These are phyloP conservation scores for Scatophagus argus DNA, from an alignment of 2,113 vertebrate species.

Conservation along the genomic window DNA sequence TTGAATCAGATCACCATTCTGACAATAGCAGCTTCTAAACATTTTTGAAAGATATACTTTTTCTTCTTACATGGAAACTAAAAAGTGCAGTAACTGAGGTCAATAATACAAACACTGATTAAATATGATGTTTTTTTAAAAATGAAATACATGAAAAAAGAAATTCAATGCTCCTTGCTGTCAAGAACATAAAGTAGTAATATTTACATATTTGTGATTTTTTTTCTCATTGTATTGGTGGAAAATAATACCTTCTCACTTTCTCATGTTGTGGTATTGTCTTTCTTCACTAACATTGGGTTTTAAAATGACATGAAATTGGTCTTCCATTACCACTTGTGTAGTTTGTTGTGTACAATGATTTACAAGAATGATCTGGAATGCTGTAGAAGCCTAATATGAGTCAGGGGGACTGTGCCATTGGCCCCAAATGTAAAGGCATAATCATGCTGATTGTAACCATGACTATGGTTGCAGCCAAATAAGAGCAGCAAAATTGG, in stretches of 20 bases:
- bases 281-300: conserved; percentile 27
- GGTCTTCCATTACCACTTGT: conserved; percentile 22
- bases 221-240: conserved; percentile 48
- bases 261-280: conserved; percentile 45
- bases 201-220: conserved; percentile 67
- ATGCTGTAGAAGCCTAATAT: conserved; percentile 63
- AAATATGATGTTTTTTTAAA: conserved; percentile 83
- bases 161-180: conserved; percentile 43
- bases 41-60: conserved; percentile 78
- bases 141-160: conserved; percentile 72
- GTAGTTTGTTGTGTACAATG: background rate
- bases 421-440: conserved; percentile 55
- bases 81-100: conserved; percentile 93
- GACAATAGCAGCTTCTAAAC: conserved; percentile 90
- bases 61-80: conserved; percentile 84
- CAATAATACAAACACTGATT: conserved; percentile 90
- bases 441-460: conserved; percentile 39
- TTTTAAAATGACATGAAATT: conserved; percentile 37
- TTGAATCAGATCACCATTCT: conserved; percentile 81
- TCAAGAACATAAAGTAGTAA: conserved; percentile 53
- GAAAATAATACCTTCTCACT: conserved; percentile 62
- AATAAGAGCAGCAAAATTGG: conserved; percentile 67
- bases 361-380: conserved; percentile 47
- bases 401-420: conserved; percentile 47
- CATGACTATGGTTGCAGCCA: conserved; percentile 40